Base-by-base conservation (phyloP, 2,113 vertebrate species). In the Ptilonorhynchus violaceus region DNA sequence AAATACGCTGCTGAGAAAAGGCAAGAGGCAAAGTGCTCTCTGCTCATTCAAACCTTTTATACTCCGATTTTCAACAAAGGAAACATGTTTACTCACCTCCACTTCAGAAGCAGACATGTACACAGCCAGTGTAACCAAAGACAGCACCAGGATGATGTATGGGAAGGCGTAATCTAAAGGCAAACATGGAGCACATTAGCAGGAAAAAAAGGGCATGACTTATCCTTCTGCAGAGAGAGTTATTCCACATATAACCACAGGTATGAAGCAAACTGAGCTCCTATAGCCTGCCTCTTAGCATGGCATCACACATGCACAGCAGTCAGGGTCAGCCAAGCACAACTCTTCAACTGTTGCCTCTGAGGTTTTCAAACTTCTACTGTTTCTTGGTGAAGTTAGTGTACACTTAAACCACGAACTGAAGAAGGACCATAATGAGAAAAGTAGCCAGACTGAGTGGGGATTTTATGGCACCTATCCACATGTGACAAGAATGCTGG, bases 31-130 rank as follows among this genome's bases (percentile, higher is more conserved):
- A 49, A 53, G 39, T 0, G 5, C 28, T n/a, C 60, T 91, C 76
- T 55, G 69, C 30, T 82, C 60, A 25, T 11, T 74, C 46, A 31
- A 33, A 30, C 55, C 27, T 74, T 88, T 79, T 53, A 17, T n/a
- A 58, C 20, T 50, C 46, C 1, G 23, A 46, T 31, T 69, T 88
- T 62, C 60, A 78, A 93, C 10, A 33, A 1, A 89, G 10, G 22
- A 53, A 93, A 81, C 24, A 37, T 6, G 21, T 76, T 85, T 28
- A 92, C 97, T 95, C 98, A 99, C 99, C 99, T 99, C 99, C 86
- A 99, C 99, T 98, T 99, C 99, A 66, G 99, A 99, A 94, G 99
- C 99, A 23, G 99, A 99, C 99, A 99, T 98, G 98, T 99, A 99
- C 9, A 99, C 99, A 77, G 99, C 99, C 96, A 99, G 96, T 0